Evolutionary conservation across 2,888 invertebrate genomes (phyloP).

Genomic region (Thymelicus sylvestris): DNA sequence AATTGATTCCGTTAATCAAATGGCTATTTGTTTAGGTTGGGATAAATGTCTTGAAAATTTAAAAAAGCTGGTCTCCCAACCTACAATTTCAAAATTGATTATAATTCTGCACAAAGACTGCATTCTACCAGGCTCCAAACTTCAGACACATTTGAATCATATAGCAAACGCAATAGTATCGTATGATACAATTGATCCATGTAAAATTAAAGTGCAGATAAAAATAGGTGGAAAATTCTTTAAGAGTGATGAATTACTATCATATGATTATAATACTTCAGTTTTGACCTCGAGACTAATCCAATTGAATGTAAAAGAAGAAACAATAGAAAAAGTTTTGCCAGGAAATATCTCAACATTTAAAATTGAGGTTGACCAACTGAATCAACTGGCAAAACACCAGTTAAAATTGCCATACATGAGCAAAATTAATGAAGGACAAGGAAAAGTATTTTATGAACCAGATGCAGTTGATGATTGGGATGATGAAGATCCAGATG

Average conservation of each 20-base stretch:
- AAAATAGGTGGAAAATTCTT: constrained; percentile 83
- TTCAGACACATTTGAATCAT: constrained; percentile 74
- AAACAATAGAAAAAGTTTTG: constrained; percentile 66
- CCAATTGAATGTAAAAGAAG: constrained; percentile 57
- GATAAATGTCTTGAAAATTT: constrained; percentile 59
- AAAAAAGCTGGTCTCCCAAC: constrained; percentile 52
- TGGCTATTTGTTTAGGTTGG: constrained; percentile 71
- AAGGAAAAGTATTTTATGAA: constrained; percentile 89
- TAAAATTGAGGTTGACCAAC: constrained; percentile 86
- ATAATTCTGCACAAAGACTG: constrained; percentile 80
- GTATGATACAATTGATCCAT: constrained; percentile 54
- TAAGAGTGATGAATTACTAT: constrained; percentile 69
- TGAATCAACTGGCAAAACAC: constrained; percentile 85
- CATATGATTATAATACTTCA: constrained; percentile 62
- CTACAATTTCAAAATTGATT: constrained; percentile 62
- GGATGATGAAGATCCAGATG: constrained; percentile 95
- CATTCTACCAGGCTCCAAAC: constrained; percentile 64
- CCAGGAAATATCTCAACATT: constrained; percentile 84
- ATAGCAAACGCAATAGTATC: constrained; percentile 69
- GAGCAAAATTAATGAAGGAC: constrained; percentile 78
- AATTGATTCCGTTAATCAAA: constrained; percentile 76
- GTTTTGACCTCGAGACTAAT: constrained; percentile 58
- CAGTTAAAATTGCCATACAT: constrained; percentile 86
- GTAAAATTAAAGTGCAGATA: constrained; percentile 65
- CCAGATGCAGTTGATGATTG: constrained; percentile 92